Evolutionary conservation across 1,140 invertebrate species (phyloP).

Genomic region (Phymastichus coffea): DNA sequence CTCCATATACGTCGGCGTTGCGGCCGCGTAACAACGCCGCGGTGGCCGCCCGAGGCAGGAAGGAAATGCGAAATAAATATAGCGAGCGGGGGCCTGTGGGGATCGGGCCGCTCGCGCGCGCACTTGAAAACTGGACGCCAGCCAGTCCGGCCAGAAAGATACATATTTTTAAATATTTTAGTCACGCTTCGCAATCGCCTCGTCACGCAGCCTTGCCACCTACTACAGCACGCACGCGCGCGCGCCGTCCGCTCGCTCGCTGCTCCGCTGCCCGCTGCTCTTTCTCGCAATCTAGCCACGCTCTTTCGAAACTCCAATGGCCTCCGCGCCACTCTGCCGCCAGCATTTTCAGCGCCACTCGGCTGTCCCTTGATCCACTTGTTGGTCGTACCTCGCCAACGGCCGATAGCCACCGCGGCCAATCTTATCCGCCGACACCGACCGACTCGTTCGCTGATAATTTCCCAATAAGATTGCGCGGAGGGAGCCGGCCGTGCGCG

Average conservation of each 20-base stretch:
- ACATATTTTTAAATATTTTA: constrained; percentile 61
- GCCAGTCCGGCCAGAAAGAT: constrained; percentile 56
- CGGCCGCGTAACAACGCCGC: no score
- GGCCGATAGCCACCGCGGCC: not conserved
- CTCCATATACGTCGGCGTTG: no score
- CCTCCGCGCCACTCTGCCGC: no score
- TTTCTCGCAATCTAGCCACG: no score
- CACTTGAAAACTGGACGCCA: constrained; percentile 54
- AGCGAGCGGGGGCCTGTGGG: constrained; percentile 38
- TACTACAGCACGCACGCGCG: no score
- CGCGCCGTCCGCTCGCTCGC: no score
- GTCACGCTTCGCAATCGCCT: constrained; percentile 58
- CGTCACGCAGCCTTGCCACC: constrained; percentile 58
- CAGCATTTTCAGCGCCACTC: no score
- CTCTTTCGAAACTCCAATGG: no score
- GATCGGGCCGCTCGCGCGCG: constrained; percentile 32
- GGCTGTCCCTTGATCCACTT: no score
- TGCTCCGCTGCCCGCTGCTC: no score
- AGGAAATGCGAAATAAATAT: constrained; percentile 59
- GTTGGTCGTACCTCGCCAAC: not conserved
- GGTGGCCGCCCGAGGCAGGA: constrained; percentile 39
- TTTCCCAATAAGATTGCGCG: constrained; percentile 19
- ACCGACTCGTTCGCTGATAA: no score
- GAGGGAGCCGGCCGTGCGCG: not conserved
- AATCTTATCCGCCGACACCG: not conserved